Evolutionary conservation across 2,888 invertebrate genomes (phyloP).

Genomic region (Syritta pipiens): DNA sequence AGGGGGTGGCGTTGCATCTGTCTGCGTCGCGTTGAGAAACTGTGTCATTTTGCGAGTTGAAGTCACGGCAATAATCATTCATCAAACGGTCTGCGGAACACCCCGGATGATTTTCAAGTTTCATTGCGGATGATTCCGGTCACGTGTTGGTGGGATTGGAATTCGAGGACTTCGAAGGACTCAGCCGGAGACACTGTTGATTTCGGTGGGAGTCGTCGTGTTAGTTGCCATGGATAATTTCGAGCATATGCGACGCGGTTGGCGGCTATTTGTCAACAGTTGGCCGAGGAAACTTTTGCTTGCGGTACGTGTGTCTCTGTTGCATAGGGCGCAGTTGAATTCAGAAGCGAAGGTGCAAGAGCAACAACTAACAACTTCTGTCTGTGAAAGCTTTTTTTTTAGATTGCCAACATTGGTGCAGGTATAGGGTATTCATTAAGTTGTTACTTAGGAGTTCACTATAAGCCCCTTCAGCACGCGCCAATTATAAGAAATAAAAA

Average conservation of each 20-base stretch:
- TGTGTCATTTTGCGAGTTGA: conserved; percentile 47
- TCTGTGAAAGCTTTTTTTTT: too few relatives aligned
- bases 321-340: too few relatives aligned
- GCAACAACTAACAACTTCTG: too few relatives aligned
- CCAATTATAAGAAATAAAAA: too few relatives aligned
- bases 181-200: conserved; percentile 25
- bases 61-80: conserved; percentile 35
- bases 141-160: conserved; percentile 42
- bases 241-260: neutral
- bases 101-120: conserved; percentile 47
- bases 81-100: conserved; percentile 23
- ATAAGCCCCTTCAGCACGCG: too few relatives aligned
- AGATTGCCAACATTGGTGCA: too few relatives aligned
- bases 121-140: conserved; percentile 26
- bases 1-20: conserved; percentile 12
- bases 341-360: too few relatives aligned
- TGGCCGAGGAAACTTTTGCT: too few relatives aligned
- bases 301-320: too few relatives aligned
- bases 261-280: neutral
- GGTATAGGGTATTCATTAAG: too few relatives aligned
- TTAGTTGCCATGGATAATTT: conserved; percentile 30
- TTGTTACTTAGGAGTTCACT: too few relatives aligned
- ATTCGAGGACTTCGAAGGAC: conserved; percentile 14
- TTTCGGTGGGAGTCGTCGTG: conserved; percentile 18
- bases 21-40: conserved; percentile 18